A percentile compares a stretch with the other conserved stretches of the same genome.
Conservation (phyloP, 2,888 invertebrate genomes). For the Tiphia femorata region DNA sequence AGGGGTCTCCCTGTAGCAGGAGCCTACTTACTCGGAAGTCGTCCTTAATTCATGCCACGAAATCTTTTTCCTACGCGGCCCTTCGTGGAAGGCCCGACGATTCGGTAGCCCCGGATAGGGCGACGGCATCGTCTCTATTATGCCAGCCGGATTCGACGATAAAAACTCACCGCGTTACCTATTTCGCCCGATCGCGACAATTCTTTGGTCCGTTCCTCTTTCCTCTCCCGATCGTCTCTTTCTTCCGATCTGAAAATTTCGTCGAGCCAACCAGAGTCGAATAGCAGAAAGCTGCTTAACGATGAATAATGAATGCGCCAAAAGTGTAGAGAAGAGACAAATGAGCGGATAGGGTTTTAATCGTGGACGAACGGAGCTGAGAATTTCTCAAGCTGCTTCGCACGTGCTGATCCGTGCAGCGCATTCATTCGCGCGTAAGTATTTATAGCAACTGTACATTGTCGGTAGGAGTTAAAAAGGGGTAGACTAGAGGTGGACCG, state of each 20-base stretch:
- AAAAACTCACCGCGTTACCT: conserved; percentile 40
- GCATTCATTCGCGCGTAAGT: conserved; percentile 57
- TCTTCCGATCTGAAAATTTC: conserved; percentile 2
- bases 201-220: conserved; percentile 7
- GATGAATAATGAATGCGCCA: conserved; percentile 2
- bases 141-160: conserved; percentile 16
- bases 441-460: conserved; percentile 56
- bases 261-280: conserved; percentile 4
- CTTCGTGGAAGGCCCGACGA: conserved; percentile 44
- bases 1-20: conserved; percentile 20
- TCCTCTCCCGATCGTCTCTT: conserved; percentile 7
- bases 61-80: conserved; percentile 38
- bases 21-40: conserved; percentile 51
- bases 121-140: conserved; percentile 41
- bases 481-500: conserved; percentile 8
- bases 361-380: conserved; percentile 20
- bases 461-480: conserved; percentile 37
- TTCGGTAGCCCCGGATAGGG: conserved; percentile 35
- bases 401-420: conserved; percentile 58
- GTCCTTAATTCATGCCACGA: conserved; percentile 53
- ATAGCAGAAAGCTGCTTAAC: conserved; percentile 8
- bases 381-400: conserved; percentile 54
- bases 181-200: conserved; percentile 30
- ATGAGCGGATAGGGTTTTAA: conserved; percentile 3
- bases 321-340: conserved; percentile 16